Evolutionary conservation across 2,888 invertebrate genomes (phyloP), one percentile per base, ranked within the genome.

Genomic region (Acheta domesticus): DNA sequence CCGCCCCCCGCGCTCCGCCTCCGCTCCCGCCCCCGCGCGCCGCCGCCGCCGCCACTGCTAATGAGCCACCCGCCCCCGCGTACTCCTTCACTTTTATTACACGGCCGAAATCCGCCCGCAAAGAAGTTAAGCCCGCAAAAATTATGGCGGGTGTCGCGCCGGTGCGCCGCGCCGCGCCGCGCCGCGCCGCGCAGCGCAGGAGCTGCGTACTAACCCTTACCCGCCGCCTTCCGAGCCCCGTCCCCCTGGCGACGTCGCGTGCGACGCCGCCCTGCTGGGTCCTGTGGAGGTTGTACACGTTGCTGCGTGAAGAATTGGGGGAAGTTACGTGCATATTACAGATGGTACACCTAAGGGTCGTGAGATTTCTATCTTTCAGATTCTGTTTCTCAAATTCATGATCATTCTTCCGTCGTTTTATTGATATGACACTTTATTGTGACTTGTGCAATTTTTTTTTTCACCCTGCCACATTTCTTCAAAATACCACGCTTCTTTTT

Each of bases 1-100:
- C 36, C 36, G 36, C 36, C 8, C 36, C 62, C 62, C n/a, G 2
- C 62, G 4, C 62, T 11, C 16, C 62, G 3, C 19, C 16, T n/a
- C 36, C 16, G 62, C 14, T 0, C 62, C 62, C 62, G 16, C n/a
- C 16, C 14, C 16, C 16, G 62, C 62, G 62, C n/a, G 14, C n/a
- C 16, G 62, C n/a, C 62, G 12, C 19, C 62, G 14, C 62, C 62
- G 14, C n/a, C 62, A 5, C 62, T 62, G 62, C 62, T 62, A 62
- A 62, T 62, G 62, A 62, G 62, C 62, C 62, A 14, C 14, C 62
- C 62, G n/a, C 62, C 62, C 14, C n/a, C 62, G 62, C n/a, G 62
- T 62, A 62, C 62, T 62, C 62, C 62, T 62, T 62, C 62, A 62
- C 62, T 62, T 62, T 62, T 62, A 62, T 62, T 62, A 62, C 62